Evolutionary conservation across 2,888 invertebrate genomes (phyloP), one percentile per base, ranked within the genome.

Genomic region (Ryuthela nishihirai): DNA sequence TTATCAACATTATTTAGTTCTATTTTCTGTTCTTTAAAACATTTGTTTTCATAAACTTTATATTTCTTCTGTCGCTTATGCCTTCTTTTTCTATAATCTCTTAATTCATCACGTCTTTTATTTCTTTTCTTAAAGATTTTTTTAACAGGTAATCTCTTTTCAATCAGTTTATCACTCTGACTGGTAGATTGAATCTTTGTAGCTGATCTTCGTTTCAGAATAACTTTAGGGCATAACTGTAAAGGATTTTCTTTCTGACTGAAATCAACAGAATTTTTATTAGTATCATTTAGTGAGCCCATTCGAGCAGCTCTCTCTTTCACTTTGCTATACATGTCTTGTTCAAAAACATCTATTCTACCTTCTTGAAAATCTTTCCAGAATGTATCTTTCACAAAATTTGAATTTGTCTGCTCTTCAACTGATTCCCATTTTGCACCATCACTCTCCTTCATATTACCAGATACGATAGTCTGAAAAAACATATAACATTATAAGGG

Each of bases 271-370:
- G 25, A 9, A 23, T 21, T 38, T 23, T 52, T 58, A 3, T 46
- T 24, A n/a, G 23, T 41, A n/a, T 58, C 52, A 15, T 18, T 18
- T 12, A 36, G 6, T n/a, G 18, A n/a, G 17, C 26, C 26, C 15
- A 46, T 50, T 34, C 56, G 36, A 1, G 46, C 50, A 9, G 54
- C 54, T 34, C 54, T 43, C 23, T 67, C 69, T 48, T 74, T 74
- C 4, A 74, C 73, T 49, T 70, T 71, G n/a, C 73, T 73, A 60
- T 74, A 74, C 69, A 74, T 70, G 64, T 74, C 73, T 41, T 68
- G 69, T 20, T 69, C 69, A 64, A 73, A 72, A 26, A 72, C 65
- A 50, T 72, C 69, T n/a, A 73, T 68, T 45, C 70, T 67, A 1
- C 73, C 73, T 49, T 72, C 69, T 56, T 74, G 72, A 9, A 73